phyloP scores from a whole-genome alignment of 2,113 vertebrate species.

The Tapirus terrestris region DNA sequence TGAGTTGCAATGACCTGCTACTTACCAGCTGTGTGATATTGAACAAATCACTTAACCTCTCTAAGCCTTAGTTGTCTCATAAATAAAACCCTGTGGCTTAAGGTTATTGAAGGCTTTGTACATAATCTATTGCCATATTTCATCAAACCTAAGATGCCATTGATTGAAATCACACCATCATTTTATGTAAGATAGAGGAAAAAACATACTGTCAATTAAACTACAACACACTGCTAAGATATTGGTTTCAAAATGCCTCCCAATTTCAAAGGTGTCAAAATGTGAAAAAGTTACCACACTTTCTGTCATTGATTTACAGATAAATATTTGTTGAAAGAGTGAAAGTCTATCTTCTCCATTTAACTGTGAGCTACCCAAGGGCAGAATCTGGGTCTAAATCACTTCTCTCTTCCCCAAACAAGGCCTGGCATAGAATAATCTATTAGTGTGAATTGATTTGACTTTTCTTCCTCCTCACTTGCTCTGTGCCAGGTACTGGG shows the following conservation, averaged over 20 bases:
- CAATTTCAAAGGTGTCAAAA: background rate
- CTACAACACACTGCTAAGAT: background rate
- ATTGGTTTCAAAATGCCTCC: background rate
- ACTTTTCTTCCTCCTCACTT: background rate
- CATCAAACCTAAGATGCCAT: background rate
- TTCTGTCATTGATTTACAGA: background rate
- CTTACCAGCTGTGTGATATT: background rate
- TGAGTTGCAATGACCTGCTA: background rate
- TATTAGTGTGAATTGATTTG: background rate
- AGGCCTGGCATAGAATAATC: background rate
- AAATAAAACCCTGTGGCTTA: background rate
- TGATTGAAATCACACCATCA: background rate
- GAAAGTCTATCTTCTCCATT: background rate
- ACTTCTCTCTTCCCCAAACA: background rate
- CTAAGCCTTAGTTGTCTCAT: conserved; percentile 18
- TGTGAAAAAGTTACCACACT: background rate
- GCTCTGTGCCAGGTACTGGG: background rate
- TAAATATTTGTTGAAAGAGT: background rate
- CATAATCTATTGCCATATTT: background rate
- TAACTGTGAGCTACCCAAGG: background rate
- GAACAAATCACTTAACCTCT: background rate
- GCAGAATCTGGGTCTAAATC: background rate
- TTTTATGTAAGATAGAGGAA: background rate
- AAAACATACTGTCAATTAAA: background rate
- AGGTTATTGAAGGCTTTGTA: background rate